Evolutionary conservation across 1,140 invertebrate genomes (phyloP), one percentile per base, ranked within the genome.

Genomic region (Leptinotarsa undecemlineata): DNA sequence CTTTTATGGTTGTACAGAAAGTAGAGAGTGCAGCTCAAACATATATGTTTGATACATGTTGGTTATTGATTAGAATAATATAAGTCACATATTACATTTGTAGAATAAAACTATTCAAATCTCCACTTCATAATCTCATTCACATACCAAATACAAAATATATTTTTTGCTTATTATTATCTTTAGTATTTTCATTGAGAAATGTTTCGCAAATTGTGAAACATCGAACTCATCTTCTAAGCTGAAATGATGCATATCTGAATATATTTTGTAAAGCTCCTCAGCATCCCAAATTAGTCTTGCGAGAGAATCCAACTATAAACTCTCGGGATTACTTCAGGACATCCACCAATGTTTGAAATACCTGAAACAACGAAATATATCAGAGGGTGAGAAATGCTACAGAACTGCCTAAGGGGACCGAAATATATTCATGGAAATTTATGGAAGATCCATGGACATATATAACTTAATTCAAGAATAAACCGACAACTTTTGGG

Each of bases 1-100:
- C 76, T 73, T 78, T 79, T 81, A 79, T 78, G 78, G 74, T 73
- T 76, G 76, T 77, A 71, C 68, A 80, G 74, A 68, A 78, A 80
- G 76, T 77, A 72, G 75, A 81, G 78, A 76, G 74, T 77, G 74
- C 77, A 76, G 74, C 79, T 81, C 74, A 75, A 75, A 77, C 76
- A 75, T 33, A 33, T 6, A 33, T 75, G 72, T 68, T 51, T 70
- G 51, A 70, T 20, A 60, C 3, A 5, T 42, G 33, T 70, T 70
- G 60, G 21, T 70, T 51, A 70, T 57, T 70, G 33, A 57, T 57
- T 48, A 19, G 1, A 20, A 13, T 15, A 6, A n/a, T 11, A 68
- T 68, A 48, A 68, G 15, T 61, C 14, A 4, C 17, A 20, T 20
- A 61, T 17, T 17, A 8, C 60, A 61, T 61, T 61, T 61, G 60